Conservation (phyloP, 2,797 vertebrate genomes). For the Jordanella pulchra region DNA sequence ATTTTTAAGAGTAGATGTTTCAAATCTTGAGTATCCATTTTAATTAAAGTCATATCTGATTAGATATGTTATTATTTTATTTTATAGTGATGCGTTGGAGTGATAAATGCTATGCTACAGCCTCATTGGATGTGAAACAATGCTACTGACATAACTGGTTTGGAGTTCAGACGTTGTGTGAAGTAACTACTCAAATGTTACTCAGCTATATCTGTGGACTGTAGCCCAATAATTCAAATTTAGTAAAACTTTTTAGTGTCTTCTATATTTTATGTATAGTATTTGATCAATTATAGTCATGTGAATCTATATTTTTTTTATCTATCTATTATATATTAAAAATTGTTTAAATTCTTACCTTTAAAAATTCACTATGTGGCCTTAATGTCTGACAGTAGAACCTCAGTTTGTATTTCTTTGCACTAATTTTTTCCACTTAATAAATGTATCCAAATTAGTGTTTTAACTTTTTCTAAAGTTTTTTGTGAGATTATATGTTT, state of each 20-base stretch:
- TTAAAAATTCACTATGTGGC: not conserved
- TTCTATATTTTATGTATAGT: not conserved
- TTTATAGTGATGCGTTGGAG: not conserved
- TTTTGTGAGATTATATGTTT: not conserved
- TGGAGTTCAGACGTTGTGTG: not conserved
- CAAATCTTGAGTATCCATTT: too few relatives aligned
- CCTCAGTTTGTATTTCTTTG: not conserved
- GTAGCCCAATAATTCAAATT: not conserved
- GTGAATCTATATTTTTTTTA: not conserved
- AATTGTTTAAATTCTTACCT: not conserved
- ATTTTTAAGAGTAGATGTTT: too few relatives aligned
- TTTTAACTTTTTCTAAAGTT: not conserved
- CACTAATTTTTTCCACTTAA: not conserved
- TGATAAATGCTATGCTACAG: too few relatives aligned
- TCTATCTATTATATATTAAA: not conserved
- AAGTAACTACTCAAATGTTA: not conserved
- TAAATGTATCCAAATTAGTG: not conserved
- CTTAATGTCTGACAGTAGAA: not conserved
- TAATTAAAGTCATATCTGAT: not conserved
- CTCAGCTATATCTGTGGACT: not conserved
- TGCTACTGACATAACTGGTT: not conserved
- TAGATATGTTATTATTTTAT: not conserved
- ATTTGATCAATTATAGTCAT: not conserved
- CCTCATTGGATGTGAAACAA: too few relatives aligned
- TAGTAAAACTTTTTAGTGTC: not conserved